Evolutionary conservation across 2,797 vertebrate genomes (phyloP).

Genomic region (Enteromius trimaculatus): DNA sequence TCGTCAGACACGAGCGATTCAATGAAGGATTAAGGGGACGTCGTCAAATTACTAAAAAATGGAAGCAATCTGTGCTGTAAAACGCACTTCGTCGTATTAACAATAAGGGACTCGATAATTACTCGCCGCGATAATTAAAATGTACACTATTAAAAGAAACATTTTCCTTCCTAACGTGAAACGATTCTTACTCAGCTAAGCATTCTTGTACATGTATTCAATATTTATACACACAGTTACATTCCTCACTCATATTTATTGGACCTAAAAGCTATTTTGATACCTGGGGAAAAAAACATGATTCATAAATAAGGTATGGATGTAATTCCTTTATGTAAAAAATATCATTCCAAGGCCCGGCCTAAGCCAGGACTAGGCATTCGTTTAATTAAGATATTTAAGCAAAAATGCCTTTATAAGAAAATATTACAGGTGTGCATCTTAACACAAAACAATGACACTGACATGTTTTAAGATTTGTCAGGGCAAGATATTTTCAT

Average conservation of each 20-base stretch:
- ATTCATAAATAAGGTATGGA: background rate
- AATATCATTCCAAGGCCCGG: background rate
- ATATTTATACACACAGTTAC: background rate
- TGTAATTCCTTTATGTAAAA: background rate
- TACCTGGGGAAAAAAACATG: background rate
- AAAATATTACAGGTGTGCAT: too few species aligned
- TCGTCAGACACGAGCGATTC: constrained; percentile 28
- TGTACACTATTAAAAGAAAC: background rate
- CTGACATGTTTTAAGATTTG: too few species aligned
- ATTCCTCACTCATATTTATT: background rate
- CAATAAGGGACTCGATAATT: background rate
- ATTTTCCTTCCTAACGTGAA: background rate
- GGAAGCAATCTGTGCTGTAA: background rate
- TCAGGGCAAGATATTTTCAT: too few species aligned
- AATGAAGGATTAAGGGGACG: constrained; percentile 57
- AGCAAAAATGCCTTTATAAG: too few species aligned
- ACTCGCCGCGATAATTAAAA: too few species aligned
- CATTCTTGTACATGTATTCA: too few species aligned
- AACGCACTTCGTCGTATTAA: background rate
- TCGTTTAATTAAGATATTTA: too few species aligned
- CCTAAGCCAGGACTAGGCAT: too few species aligned
- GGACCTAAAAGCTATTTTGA: background rate
- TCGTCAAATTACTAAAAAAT: constrained; percentile 60
- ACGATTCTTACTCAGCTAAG: background rate
- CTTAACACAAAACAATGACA: too few species aligned